A percentile compares a stretch with the other conserved stretches of the same genome.
Evolutionary conservation across 2,113 vertebrate species (phyloP).

Genomic region (Nothocercus nigrocapillus): DNA sequence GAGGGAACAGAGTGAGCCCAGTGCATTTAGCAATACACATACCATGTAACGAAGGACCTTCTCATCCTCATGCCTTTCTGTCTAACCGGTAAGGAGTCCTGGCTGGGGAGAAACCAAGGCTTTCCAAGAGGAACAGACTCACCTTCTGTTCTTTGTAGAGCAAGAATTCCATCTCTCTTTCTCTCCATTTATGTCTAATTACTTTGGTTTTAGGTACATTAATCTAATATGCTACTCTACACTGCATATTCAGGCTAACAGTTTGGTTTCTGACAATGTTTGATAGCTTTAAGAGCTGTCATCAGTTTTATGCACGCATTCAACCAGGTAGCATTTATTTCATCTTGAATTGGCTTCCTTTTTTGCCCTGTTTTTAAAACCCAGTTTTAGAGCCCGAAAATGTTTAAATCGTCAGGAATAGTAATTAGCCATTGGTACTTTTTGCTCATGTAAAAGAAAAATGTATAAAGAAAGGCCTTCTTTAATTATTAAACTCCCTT

Average conservation of each 20-base stretch:
- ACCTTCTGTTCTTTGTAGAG: neutral
- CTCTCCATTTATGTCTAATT: neutral
- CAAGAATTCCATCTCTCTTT: neutral
- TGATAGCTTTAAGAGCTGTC: neutral
- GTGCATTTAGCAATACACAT: neutral
- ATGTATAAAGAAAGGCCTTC: conserved; percentile 32
- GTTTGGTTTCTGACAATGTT: neutral
- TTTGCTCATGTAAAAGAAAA: conserved; percentile 35
- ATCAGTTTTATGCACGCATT: neutral
- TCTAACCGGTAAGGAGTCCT: neutral
- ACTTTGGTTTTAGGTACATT: neutral
- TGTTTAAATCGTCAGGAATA: neutral
- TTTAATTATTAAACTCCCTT: conserved; percentile 68
- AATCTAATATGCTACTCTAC: neutral
- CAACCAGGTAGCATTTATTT: neutral
- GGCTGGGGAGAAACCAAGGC: neutral
- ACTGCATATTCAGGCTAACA: neutral
- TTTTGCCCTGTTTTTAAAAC: neutral
- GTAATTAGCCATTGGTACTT: conserved; percentile 29
- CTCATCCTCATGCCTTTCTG: neutral
- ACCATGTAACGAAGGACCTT: neutral
- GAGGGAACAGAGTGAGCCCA: neutral
- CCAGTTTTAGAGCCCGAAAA: neutral
- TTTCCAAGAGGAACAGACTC: neutral
- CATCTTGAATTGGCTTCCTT: neutral